These are phyloP conservation scores for Cephus spinipes DNA, from an alignment of 2,888 invertebrate genomes.

Conservation along the genomic window DNA sequence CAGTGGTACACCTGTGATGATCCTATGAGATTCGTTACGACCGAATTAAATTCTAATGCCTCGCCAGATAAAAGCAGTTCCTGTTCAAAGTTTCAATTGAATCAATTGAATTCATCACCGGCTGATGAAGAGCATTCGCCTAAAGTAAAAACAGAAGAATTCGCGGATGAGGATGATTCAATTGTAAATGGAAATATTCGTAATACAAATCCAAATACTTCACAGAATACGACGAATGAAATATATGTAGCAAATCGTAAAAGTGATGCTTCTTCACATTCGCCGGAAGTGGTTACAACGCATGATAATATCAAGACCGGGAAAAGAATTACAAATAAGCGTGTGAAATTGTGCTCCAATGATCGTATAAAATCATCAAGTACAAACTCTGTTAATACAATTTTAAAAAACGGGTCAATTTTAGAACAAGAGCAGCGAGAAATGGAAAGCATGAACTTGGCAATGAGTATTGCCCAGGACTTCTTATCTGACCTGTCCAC, in stretches of 20 bases:
- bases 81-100: neutral
- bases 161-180: neutral
- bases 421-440: conserved; percentile 6
- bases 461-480: conserved; percentile 36
- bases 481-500: conserved; percentile 33
- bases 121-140: neutral
- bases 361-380: conserved; percentile 7
- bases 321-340: conserved; percentile 20
- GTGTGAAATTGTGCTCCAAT: conserved; percentile 20
- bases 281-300: conserved; percentile 20
- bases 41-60: conserved; percentile 24
- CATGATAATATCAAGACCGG: conserved; percentile 16
- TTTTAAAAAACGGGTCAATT: neutral
- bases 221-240: neutral
- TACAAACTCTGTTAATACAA: neutral
- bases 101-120: neutral
- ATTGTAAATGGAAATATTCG: neutral
- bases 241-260: conserved; percentile 18
- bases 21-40: conserved; percentile 34
- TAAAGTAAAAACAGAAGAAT: neutral
- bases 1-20: conserved; percentile 48
- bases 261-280: conserved; percentile 6
- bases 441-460: conserved; percentile 22
- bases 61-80: neutral
- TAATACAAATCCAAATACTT: neutral